Evolutionary conservation across 2,113 vertebrate species (phyloP), one percentile per base, ranked within the genome.

Genomic region (Casuarius casuarius): DNA sequence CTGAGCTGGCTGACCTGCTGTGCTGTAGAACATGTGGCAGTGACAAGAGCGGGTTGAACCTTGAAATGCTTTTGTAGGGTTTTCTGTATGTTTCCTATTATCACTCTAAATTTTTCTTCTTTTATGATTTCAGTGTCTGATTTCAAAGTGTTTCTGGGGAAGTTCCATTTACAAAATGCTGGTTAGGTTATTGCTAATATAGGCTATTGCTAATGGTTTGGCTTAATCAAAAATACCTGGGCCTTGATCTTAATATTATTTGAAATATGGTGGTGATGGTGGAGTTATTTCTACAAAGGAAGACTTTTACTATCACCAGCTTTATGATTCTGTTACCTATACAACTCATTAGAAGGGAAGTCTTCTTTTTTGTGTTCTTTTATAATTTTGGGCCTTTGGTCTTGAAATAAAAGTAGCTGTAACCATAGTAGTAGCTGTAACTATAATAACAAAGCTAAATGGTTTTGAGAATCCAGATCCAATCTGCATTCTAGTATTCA

Each of bases 1-100:
- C 61, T 46, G 59, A 54, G 10, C 44, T 73, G 74, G 8, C 77
- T 79, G 71, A 54, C 20, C 82, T 51, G 2, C 0, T 0, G 42
- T 29, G 61, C 85, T 87, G 72, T 48, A 14, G 35, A 88, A 78
- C 70, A 89, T 2, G 0, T 77, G 49, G 63, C 74, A 77, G 26
- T 49, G 48, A 0, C 67, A 51, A 51, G 58, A 59, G 21, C 48
- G 31, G 31, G 46, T 49, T 70, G 67, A 70, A 48, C 20, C 29
- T 48, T 29, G 52, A 38, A 23, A 9, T 22, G 38, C 1, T 66
- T 61, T 70, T 66, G 10, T n/a, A 58, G 70, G 5, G 81, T 94
- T 95, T 81, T 42, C 76, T 86, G 3, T 61, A 19, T 82, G 74
- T 90, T 95, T 92, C 52, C 56, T 68, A 72, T 96, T 96, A 94